Base-by-base conservation (phyloP, 2,113 vertebrate genomes). In the Charina bottae region DNA sequence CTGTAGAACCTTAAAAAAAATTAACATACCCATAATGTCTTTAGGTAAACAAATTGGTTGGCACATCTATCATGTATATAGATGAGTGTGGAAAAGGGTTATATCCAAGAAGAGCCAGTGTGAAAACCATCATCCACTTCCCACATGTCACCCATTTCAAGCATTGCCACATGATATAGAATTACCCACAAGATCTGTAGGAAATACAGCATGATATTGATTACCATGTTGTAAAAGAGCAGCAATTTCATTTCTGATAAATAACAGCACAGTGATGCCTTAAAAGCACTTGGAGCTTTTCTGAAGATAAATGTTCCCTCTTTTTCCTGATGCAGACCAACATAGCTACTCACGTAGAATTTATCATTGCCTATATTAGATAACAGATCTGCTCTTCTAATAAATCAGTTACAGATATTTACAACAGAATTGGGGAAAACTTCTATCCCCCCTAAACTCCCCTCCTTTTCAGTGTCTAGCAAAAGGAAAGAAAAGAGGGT, bases 401-500 rank as follows among this genome's bases (percentile, higher is more conserved):
- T 91, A 94, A 83, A 12, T 23, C 95, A 92, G 92, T 92, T 88
- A 94, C 92, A 89, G 87, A 54, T 92, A 91, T 92, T 92, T 92
- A 92, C 93, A 96, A 89, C 0, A 46, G 93, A 90, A 92, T 26
- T 62, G 60, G 60, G 2, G 24, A 26, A 49, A 62, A 9, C 60
- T 26, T 88, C 85, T 95, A 91, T 54, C 94, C 72, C 5, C 92
- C 94, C 89, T 87, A 92, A 90, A 92, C 88, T 92, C 83, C 68
- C 93, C 56, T 93, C 92, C 90, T 93, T 95, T 95, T 96, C 93
- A 93, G 85, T 95, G 94, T 94, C 91, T 94, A 95, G 9, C 24
- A 91, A 91, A 94, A 94, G 94, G 90, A 42, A 42, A 90, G 90
- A 95, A 88, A 84, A 89, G 19, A 62, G 86, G 89, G 93, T 93